Conservation (phyloP, 2,113 vertebrate genomes). For the Silurus glanis region DNA sequence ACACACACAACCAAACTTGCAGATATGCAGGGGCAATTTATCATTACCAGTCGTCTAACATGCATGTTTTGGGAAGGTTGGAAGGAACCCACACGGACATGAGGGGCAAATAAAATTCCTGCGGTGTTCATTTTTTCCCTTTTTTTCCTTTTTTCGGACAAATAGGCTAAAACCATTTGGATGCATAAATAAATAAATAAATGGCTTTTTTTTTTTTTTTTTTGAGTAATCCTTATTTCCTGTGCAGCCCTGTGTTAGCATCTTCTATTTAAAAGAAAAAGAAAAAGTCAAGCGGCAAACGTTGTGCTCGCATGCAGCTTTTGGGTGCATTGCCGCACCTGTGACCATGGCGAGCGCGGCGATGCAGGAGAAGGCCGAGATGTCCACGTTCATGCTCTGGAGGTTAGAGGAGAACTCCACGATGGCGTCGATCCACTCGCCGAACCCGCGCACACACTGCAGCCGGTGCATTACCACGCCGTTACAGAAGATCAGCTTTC, state of each 20-base stretch:
- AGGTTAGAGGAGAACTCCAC: conserved; percentile 98
- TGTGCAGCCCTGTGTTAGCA: not conserved
- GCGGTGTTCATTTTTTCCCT: too few relatives aligned
- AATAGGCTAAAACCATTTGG: not conserved
- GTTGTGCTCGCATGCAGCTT: not conserved
- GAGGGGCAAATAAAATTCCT: not conserved
- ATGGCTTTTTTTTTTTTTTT: too few relatives aligned
- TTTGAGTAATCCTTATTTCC: too few relatives aligned
- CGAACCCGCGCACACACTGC: conserved; percentile 97
- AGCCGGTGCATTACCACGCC: conserved; percentile 96
- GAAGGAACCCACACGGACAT: not conserved
- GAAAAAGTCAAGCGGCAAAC: not conserved
- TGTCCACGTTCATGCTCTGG: conserved; percentile 98
- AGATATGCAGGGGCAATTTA: not conserved
- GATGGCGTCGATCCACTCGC: conserved; percentile 98
- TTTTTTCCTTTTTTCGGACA: not conserved
- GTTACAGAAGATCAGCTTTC: conserved; percentile 99
- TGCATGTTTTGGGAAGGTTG: not conserved
- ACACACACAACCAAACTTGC: not conserved
- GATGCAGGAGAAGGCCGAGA: conserved; percentile 98
- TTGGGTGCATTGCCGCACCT: conserved; percentile 76
- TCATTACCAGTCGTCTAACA: not conserved
- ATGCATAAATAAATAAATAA: not conserved
- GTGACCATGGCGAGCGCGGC: conserved; percentile 98
- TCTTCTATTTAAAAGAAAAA: not conserved